Base-by-base conservation (phyloP, 2,113 vertebrate species). In the Chionodraco myersi region DNA sequence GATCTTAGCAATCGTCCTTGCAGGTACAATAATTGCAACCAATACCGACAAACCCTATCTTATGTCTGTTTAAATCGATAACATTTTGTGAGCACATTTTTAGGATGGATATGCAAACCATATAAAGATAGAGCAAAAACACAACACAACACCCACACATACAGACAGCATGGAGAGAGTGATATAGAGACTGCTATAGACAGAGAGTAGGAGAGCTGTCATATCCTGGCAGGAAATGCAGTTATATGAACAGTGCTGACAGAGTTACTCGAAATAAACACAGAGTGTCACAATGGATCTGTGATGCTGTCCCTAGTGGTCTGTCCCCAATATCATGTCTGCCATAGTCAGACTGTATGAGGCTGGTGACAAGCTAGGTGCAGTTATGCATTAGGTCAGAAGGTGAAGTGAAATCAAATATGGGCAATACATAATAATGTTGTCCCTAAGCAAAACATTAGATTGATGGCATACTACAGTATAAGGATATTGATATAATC, bases 171-270 rank as follows among this genome's bases (percentile, higher is more conserved):
- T 30, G 72, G 49, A 62, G 65, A 66, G 65, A 84, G 78, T 73
- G 59, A 67, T 48, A 75, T 15, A 72, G 34, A 68, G 41, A 75
- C 41, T 0, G 6, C 82, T 81, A 88, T 62, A 84, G 74, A 82
- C 18, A 61, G 11, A 45, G 47, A 64, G 23, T 11, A 26, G 51
- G 21, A 74, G 41, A 75, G 30, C 47, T 64, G 5, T 47, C 56
- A 80, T 18, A 81, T 89, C 87, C 70, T 86, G 69, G 11, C 84
- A 92, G 89, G 90, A 92, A 92, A 80, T 65, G 36, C 64, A 77
- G 75, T 57, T 72, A 21, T 78, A 62, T 65, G 45, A 72, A 53
- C 52, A 60, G 23, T 44, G 26, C 63, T 82, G 76, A 64, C 69
- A 84, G 68, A 57, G 30, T 18, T 52, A 71, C 54, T 2, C 62